Conservation (phyloP, 2,113 vertebrate genomes). For the Xiphorhynchus elegans region DNA sequence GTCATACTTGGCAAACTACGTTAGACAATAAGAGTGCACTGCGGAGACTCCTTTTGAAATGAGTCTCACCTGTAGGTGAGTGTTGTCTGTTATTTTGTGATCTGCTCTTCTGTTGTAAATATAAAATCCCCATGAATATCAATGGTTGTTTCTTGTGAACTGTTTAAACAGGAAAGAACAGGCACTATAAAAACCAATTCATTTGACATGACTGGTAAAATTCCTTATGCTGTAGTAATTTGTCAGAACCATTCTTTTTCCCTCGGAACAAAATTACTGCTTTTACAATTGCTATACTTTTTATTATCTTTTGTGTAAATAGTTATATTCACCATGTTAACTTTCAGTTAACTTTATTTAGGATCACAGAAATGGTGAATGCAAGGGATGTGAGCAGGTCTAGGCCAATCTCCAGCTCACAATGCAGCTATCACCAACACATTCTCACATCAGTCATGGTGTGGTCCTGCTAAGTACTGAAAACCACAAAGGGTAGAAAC, state of each 20-base stretch:
- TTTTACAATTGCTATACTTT: not conserved
- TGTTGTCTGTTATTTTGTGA: not conserved
- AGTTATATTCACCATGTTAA: not conserved
- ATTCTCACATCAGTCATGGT: not conserved
- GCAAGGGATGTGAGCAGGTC: not conserved
- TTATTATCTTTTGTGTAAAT: not conserved
- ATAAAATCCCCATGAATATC: not conserved
- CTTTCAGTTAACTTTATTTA: not conserved
- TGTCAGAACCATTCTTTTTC: not conserved
- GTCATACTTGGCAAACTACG: not conserved
- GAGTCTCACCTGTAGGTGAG: not conserved
- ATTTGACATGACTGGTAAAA: not conserved
- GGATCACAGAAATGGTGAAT: not conserved
- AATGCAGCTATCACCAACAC: not conserved
- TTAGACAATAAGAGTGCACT: not conserved
- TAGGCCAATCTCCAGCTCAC: not conserved
- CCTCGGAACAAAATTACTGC: not conserved
- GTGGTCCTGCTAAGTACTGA: not conserved
- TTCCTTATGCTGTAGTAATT: not conserved
- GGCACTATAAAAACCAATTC: not conserved
- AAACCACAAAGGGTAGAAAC: not conserved
- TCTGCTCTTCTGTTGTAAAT: constrained; percentile 1
- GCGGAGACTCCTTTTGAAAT: not conserved
- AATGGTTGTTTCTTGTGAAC: not conserved
- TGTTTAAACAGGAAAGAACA: not conserved